Percentiles rank a stretch among this genome's conserved stretches.
Conservation (phyloP, 2,113 vertebrate species). For the Megaceryle torquata region DNA sequence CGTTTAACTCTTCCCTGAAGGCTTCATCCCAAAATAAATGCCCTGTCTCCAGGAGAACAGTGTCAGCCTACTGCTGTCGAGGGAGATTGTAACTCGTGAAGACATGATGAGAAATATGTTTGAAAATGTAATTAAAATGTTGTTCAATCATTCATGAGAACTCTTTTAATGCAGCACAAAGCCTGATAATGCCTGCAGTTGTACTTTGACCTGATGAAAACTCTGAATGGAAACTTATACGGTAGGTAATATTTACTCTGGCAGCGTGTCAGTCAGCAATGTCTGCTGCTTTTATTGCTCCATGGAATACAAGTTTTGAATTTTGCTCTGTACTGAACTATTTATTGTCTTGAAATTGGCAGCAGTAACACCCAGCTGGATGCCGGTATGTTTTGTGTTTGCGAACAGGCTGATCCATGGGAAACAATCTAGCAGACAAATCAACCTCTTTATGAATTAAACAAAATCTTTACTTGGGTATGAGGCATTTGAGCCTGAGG, state of each 20-base stretch:
- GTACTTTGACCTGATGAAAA: conserved; percentile 26
- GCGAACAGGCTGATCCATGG: background rate
- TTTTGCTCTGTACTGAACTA: conserved; percentile 17
- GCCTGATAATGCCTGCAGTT: background rate
- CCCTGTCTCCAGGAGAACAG: background rate
- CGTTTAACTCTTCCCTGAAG: background rate
- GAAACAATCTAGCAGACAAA: conserved; percentile 38
- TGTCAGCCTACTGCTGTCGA: background rate
- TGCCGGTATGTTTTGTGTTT: conserved; percentile 25
- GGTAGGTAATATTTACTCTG: conserved; percentile 54
- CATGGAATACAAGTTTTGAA: conserved; percentile 25
- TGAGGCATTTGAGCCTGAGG: conserved; percentile 28
- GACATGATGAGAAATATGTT: background rate
- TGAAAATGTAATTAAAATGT: background rate
- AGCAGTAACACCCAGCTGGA: conserved; percentile 48
- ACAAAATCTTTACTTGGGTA: conserved; percentile 16
- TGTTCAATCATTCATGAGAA: background rate
- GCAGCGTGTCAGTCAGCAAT: conserved; percentile 18
- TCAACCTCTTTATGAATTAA: conserved; percentile 28
- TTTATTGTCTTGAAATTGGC: conserved; percentile 55
- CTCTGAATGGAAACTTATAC: conserved; percentile 37
- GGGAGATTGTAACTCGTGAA: background rate
- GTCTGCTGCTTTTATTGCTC: conserved; percentile 44
- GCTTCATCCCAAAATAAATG: background rate
- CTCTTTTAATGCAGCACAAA: background rate